Evolutionary conservation across 2,888 invertebrate species (phyloP), one percentile per base, ranked within the genome.

Genomic region (Acholoe squamosa): DNA sequence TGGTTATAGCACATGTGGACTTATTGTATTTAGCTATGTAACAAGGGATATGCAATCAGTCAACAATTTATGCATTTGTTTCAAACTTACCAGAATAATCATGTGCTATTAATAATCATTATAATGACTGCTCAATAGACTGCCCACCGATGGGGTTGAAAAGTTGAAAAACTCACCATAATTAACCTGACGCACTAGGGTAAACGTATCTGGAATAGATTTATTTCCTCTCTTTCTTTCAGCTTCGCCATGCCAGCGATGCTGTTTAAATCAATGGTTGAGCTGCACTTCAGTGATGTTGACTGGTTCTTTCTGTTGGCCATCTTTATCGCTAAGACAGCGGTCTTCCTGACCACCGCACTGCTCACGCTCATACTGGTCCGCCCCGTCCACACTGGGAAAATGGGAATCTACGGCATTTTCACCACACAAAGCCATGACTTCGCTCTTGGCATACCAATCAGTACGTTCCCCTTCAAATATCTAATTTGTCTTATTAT

Each of bases 401-500:
- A 97, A 94, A 98, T 98, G 80, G 99, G 98, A 22, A 97, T 99
- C 91, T 98, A 98, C 97, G 98, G 98, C 28, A 99, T 99, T 94
- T 99, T 99, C 96, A 98, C 98, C 93, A 99, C 99, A 0, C 99
- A 99, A 95, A 99, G 98, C 95, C 99, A 99, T 97, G 99, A 99
- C 96, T 99, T 99, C 96, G 99, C 99, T 31, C 97, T 99, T 93
- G 99, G 99, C 92, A 98, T 98, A 96, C 99, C 99, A 10, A 98
- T 99, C 93, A 97, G 98, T 98, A 96, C 97, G 97, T 96, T 84
- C 33, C 3, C 1, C 19, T 56, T 76, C 5, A 28, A 28, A 1
- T 80, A 16, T 10, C 80, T n/a, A n/a, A 43, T 43, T 43, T 43
- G 43, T 43, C 10, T 43, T 10, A 43, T 43, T 43, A 43, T 7